Base-by-base conservation (phyloP, 1,140 invertebrate species). In the Penaeus vannamei region DNA sequence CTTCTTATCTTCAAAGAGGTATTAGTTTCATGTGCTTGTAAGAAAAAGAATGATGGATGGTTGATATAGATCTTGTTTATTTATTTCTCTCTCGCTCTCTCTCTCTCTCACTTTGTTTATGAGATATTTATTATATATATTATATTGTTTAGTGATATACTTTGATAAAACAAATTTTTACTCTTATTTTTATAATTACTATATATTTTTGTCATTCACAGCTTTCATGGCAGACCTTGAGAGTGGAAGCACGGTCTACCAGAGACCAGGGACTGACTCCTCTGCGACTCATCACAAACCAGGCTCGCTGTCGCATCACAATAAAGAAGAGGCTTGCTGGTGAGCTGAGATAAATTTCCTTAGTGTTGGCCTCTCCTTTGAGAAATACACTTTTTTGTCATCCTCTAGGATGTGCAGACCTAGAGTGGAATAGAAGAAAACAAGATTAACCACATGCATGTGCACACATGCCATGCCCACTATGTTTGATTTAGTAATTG, bases 1-100 rank as follows among this genome's bases (percentile, higher is more conserved):
- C 94, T 99, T 89, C 94, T 99, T 83, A 97, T 99, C 92, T 99
- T 99, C 93, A 99, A 99, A 95, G 98, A 99, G 89, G 90, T 90
- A 61, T 23, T 26, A 23, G 20, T n/a, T 32, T 23, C 26, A n/a
- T 22, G 7, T 77, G 72, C 32, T 32, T 20, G 32, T 20, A 77
- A 20, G 2, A 77, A 20, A 20, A 26, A 66, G 14, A 66, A 23
- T 82, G 22, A 20, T 82, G 69, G 26, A 23, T 72, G n/a, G 26
- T 72, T 29, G 69, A 29, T 72, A 72, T 72, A 17, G 23, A 22
- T 23, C 0, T n/a, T 7, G 36, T 4, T 42, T 42, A n/a, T n/a
- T n/a, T n/a, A n/a, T n/a, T n/a, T n/a, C n/a, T 42, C 36, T 42
- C 36, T 42, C 36, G 4, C 8, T 42, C 4, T 42, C 36, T 42